Percentiles rank a stretch among this genome's conserved stretches.
Conservation (phyloP, 2,888 invertebrate species). For the Strigamia crassipes region DNA sequence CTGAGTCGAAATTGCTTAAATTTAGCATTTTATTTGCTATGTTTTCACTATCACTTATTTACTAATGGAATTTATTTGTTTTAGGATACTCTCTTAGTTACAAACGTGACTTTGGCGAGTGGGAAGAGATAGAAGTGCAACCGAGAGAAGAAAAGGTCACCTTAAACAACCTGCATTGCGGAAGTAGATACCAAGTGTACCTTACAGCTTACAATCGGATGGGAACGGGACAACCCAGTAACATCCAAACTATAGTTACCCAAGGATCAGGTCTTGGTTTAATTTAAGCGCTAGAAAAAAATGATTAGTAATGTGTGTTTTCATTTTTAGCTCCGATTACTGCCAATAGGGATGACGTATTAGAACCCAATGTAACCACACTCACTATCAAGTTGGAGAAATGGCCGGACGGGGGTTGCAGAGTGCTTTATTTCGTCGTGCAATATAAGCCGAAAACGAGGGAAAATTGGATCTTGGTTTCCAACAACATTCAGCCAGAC, state of each 20-base stretch:
- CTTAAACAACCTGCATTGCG: conserved; percentile 48
- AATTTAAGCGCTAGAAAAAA: neutral
- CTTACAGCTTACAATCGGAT: conserved; percentile 49
- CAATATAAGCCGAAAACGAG: conserved; percentile 61
- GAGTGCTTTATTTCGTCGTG: conserved; percentile 76
- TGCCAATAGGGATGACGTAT: conserved; percentile 75
- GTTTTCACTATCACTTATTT: neutral
- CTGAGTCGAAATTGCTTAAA: no score
- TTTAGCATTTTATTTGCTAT: no score
- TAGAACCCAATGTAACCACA: conserved; percentile 77
- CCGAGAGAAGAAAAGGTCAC: conserved; percentile 47
- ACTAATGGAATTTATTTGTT: neutral
- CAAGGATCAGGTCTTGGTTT: conserved; percentile 48
- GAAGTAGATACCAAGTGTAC: conserved; percentile 50
- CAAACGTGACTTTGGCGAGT: conserved; percentile 50
- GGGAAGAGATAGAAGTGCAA: conserved; percentile 50
- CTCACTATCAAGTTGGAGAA: conserved; percentile 76
- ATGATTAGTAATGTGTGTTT: neutral
- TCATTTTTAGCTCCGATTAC: conserved; percentile 67
- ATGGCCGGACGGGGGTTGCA: conserved; percentile 87
- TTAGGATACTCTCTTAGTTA: conserved; percentile 49
- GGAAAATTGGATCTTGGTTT: conserved; percentile 64
- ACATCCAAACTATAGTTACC: conserved; percentile 47
- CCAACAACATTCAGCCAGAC: conserved; percentile 62
- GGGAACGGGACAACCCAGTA: conserved; percentile 50